Evolutionary conservation across 2,888 invertebrate genomes (phyloP).

Genomic region (Nemoura dubitans): DNA sequence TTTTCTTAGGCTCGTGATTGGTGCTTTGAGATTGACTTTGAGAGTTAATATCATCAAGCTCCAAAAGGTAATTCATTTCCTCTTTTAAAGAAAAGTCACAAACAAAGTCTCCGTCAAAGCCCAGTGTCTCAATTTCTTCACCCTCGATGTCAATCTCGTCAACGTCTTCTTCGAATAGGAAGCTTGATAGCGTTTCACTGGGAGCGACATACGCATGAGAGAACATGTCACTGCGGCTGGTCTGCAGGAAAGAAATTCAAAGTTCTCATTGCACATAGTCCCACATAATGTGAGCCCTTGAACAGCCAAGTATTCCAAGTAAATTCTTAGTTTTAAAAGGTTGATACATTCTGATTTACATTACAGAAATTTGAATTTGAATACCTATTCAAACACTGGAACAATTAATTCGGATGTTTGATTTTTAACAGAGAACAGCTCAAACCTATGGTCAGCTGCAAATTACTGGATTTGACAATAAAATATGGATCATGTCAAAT

Average conservation of each 20-base stretch:
- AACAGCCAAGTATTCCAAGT: no score
- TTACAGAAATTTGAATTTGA: no score
- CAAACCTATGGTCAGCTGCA: no score
- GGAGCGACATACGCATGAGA: constrained; percentile 57
- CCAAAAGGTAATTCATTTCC: not conserved
- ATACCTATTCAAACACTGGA: no score
- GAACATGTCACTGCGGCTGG: constrained; percentile 52
- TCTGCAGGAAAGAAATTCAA: not conserved
- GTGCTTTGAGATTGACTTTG: not conserved
- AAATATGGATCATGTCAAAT: no score
- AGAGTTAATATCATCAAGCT: not conserved
- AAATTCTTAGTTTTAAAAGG: no score
- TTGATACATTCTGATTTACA: no score
- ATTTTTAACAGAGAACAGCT: no score
- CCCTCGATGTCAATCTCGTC: constrained; percentile 54
- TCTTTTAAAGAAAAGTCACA: not conserved
- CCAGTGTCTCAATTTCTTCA: constrained; percentile 55
- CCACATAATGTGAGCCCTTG: not conserved
- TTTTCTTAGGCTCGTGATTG: constrained; percentile 8
- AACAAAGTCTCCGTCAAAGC: constrained; percentile 35
- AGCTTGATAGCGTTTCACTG: constrained; percentile 57
- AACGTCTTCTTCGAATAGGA: constrained; percentile 58
- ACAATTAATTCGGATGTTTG: no score
- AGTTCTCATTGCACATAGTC: no score
- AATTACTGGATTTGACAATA: no score